phyloP scores from a whole-genome alignment of 2,113 vertebrate genomes.

The Sardina pilchardus region DNA sequence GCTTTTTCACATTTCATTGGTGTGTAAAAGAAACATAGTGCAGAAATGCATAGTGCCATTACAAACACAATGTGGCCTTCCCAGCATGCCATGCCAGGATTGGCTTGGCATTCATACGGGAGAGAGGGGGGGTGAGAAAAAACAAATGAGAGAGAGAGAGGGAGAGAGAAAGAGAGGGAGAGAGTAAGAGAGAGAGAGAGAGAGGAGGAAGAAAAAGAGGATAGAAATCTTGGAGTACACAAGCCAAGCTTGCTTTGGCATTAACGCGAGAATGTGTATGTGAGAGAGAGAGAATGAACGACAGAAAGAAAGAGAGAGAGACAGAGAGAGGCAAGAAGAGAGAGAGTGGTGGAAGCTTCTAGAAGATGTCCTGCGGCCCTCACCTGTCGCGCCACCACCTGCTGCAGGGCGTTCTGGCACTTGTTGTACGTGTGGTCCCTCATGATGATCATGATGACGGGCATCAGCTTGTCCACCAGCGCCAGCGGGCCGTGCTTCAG shows the following conservation, averaged over 20 bases:
- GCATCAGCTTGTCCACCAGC: constrained; percentile 97
- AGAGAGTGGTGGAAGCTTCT: not conserved
- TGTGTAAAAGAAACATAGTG: not conserved
- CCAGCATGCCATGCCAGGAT: not conserved
- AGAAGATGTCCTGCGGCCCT: constrained; percentile 21
- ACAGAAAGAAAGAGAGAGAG: not conserved
- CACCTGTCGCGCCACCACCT: constrained; percentile 92
- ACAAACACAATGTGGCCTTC: not conserved
- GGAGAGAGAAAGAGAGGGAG: not conserved
- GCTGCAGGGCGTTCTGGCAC: constrained; percentile 97
- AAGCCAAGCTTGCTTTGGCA: too few relatives aligned
- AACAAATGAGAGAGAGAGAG: not conserved
- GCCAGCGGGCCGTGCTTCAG: constrained; percentile 94
- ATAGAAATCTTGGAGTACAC: too few relatives aligned
- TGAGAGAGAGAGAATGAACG: not conserved
- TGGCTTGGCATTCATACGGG: not conserved
- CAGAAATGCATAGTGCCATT: not conserved
- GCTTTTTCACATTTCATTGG: not conserved
- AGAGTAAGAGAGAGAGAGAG: too few relatives aligned
- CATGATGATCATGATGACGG: constrained; percentile 99
- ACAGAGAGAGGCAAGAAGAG: not conserved
- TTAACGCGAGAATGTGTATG: too few relatives aligned
- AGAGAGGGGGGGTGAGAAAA: not conserved
- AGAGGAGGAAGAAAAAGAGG: not conserved
- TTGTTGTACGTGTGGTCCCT: constrained; percentile 91